Conservation (phyloP, 2,797 vertebrate species). For the Tapirus indicus region DNA sequence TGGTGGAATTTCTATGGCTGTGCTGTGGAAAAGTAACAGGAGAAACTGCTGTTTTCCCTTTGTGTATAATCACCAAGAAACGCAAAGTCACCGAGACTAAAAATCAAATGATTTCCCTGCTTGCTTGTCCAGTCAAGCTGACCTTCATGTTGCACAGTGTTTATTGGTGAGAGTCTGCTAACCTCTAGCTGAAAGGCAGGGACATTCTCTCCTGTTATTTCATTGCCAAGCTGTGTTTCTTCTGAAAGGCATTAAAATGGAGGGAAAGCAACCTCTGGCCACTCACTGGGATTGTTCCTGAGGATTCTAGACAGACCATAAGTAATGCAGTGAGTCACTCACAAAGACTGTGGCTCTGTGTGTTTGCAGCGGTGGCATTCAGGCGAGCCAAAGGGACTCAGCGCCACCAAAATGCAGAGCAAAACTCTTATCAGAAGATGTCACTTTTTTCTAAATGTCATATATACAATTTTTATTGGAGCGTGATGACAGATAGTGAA, state of each 20-base stretch:
- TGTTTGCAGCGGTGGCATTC: constrained; percentile 66
- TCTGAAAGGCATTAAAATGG: constrained; percentile 64
- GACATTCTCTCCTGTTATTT: neutral
- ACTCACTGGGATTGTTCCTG: neutral
- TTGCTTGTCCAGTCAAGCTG: neutral
- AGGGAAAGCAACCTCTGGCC: neutral
- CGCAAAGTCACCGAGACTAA: neutral
- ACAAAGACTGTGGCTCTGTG: constrained; percentile 60
- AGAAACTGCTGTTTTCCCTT: neutral
- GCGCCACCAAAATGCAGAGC: constrained; percentile 77
- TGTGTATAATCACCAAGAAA: neutral
- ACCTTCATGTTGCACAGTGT: neutral
- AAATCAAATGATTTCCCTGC: neutral
- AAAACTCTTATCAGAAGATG: constrained; percentile 88
- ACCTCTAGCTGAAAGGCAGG: neutral
- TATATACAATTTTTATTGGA: constrained; percentile 88
- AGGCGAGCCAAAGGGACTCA: constrained; percentile 64
- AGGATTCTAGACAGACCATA: constrained; percentile 59
- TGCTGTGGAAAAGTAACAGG: neutral
- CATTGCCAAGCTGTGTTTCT: neutral
- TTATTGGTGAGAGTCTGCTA: neutral
- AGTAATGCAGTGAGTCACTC: constrained; percentile 76
- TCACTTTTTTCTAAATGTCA: constrained; percentile 87
- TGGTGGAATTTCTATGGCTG: neutral
- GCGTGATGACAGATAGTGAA: constrained; percentile 88